These are phyloP conservation scores for Cyprinodon diabolis DNA, from an alignment of 2,797 vertebrate species.

Conservation along the genomic window DNA sequence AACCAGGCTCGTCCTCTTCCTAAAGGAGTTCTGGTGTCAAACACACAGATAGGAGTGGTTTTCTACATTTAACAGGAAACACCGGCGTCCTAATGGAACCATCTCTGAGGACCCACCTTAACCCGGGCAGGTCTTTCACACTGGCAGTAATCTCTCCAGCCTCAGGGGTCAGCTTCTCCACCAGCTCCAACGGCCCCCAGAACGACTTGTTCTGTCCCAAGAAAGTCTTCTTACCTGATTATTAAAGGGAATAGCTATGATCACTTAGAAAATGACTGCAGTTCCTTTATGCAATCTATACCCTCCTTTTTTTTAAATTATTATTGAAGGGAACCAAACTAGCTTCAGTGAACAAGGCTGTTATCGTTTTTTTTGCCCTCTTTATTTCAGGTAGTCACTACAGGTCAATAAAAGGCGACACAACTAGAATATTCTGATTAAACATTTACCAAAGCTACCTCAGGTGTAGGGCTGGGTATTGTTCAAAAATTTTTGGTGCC, in stretches of 20 bases:
- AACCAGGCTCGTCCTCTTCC: conserved; percentile 98
- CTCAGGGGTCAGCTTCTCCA: conserved; percentile 98
- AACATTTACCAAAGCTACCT: not conserved
- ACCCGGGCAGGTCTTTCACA: conserved; percentile 96
- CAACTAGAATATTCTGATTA: not conserved
- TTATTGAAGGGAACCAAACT: no score
- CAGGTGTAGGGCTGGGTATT: no score
- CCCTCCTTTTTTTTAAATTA: no score
- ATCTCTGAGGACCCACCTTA: conserved; percentile 85
- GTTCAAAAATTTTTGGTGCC: no score
- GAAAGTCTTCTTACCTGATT: conserved; percentile 95
- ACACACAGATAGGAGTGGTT: not conserved
- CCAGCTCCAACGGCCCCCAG: conserved; percentile 96
- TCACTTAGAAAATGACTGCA: no score
- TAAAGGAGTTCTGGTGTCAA: conserved; percentile 86
- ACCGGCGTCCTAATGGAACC: not conserved
- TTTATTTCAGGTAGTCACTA: not conserved
- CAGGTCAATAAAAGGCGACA: not conserved
- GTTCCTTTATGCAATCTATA: no score
- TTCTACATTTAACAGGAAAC: not conserved
- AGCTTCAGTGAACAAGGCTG: not conserved
- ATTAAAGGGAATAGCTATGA: not conserved
- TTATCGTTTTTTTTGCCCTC: not conserved
- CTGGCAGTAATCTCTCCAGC: conserved; percentile 98
- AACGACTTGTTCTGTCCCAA: conserved; percentile 99